These are phyloP conservation scores for Coccyzus lansbergi DNA, from an alignment of 2,797 vertebrate species.

Conservation along the genomic window DNA sequence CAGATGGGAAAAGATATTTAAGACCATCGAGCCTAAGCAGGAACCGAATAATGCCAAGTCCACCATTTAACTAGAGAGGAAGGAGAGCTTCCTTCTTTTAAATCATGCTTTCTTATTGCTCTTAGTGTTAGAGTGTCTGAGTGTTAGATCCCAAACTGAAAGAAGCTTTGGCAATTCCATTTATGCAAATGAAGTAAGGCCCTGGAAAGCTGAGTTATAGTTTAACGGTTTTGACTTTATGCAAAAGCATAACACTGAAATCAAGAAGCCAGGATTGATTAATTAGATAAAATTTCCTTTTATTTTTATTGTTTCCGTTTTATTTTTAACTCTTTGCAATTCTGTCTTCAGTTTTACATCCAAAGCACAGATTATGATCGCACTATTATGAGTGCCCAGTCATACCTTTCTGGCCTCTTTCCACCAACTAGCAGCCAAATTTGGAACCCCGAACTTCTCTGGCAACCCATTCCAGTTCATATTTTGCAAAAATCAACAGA, in stretches of 20 bases:
- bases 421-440: conserved; percentile 69
- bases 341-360: conserved; percentile 75
- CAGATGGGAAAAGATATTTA: neutral
- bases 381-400: conserved; percentile 81
- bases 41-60: neutral
- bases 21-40: neutral
- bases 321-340: neutral
- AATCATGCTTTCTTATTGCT: neutral
- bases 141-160: neutral
- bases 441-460: conserved; percentile 76
- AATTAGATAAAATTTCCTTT: neutral
- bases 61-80: neutral
- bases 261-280: neutral
- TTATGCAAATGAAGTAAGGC: neutral
- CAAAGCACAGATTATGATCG: conserved; percentile 80
- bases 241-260: neutral
- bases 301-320: neutral
- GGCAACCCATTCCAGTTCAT: conserved; percentile 83
- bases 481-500: conserved; percentile 67
- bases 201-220: neutral
- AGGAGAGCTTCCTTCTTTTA: neutral
- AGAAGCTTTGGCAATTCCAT: neutral
- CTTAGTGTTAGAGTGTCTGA: neutral
- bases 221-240: neutral
- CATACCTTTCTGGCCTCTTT: conserved; percentile 79